These are phyloP conservation scores for Aproaerema taeniolella DNA, from an alignment of 2,888 invertebrate species.

Conservation along the genomic window DNA sequence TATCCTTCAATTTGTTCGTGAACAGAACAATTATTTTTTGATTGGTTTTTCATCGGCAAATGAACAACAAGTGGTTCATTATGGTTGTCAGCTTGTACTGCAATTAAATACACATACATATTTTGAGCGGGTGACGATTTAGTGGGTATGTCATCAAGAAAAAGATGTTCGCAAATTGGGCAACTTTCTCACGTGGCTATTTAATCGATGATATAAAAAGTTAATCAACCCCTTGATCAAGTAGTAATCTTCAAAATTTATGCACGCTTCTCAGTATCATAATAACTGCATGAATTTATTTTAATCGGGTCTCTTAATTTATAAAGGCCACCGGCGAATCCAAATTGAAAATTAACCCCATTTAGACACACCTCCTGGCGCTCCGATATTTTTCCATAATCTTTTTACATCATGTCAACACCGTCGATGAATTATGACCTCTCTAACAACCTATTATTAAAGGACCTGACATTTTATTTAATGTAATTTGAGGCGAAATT, in stretches of 20 bases:
- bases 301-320: conserved; percentile 52
- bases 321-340: conserved; percentile 65
- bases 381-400: conserved; percentile 43
- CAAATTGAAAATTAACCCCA: conserved; percentile 74
- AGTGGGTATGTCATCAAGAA: no score
- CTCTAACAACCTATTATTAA: conserved; percentile 71
- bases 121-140: no score
- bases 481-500: conserved; percentile 60
- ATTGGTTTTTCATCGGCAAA: conserved; percentile 14
- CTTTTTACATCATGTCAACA: conserved; percentile 67
- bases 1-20: conserved; percentile 4
- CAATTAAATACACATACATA: no score
- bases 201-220: conserved; percentile 49
- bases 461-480: conserved; percentile 67
- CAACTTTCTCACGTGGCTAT: conserved; percentile 45
- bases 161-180: conserved; percentile 33
- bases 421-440: conserved; percentile 64
- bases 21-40: conserved; percentile 10
- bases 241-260: conserved; percentile 52
- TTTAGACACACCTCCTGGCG: conserved; percentile 65
- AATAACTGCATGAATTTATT: conserved; percentile 49
- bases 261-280: conserved; percentile 44
- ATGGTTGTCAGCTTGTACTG: conserved; percentile 27
- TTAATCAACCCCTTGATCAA: conserved; percentile 43
- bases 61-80: conserved; percentile 24